A percentile compares a stretch with the other conserved stretches of the same genome.
Conservation (phyloP, 2,113 vertebrate species). For the Vulpes lagopus region DNA sequence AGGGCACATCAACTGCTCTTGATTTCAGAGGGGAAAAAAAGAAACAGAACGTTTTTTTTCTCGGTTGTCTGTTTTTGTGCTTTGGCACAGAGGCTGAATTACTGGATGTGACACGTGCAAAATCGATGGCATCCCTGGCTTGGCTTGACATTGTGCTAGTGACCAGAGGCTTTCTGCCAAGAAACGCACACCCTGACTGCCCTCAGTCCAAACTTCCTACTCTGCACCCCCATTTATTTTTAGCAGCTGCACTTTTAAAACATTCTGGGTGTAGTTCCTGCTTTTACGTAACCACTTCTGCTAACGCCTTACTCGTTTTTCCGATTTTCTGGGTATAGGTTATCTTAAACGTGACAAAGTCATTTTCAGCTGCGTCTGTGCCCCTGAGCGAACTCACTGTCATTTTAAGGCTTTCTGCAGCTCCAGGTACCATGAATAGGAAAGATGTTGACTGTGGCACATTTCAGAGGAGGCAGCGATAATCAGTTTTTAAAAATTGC, state of each 20-base stretch:
- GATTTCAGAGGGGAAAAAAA: slow-evolving; percentile 72
- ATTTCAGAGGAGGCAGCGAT: not conserved
- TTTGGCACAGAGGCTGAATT: slow-evolving; percentile 40
- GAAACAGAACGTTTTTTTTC: slow-evolving; percentile 73
- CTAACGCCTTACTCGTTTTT: slow-evolving; percentile 44
- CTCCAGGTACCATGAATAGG: not conserved
- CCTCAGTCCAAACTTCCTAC: slow-evolving; percentile 11
- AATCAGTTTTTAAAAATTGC: not conserved
- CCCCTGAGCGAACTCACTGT: not conserved
- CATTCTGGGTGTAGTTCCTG: slow-evolving; percentile 70
- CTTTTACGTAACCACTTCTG: slow-evolving; percentile 79
- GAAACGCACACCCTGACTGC: not conserved
- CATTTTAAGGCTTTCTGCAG: not conserved
- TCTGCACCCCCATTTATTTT: slow-evolving; percentile 56
- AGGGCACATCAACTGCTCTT: slow-evolving; percentile 50
- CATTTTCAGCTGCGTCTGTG: not conserved
- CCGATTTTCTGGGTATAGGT: slow-evolving; percentile 35
- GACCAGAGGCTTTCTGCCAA: not conserved
- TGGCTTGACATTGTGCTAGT: not conserved
- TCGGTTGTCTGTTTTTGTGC: slow-evolving; percentile 64
- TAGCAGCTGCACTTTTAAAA: slow-evolving; percentile 42
- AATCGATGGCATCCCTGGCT: fast-evolving
- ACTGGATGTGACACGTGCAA: slow-evolving; percentile 56
- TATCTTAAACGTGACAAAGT: slow-evolving; percentile 8
- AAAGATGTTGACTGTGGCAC: fast-evolving